These are phyloP conservation scores for Stenodera caucasica DNA, from an alignment of 2,888 invertebrate species.

Conservation along the genomic window DNA sequence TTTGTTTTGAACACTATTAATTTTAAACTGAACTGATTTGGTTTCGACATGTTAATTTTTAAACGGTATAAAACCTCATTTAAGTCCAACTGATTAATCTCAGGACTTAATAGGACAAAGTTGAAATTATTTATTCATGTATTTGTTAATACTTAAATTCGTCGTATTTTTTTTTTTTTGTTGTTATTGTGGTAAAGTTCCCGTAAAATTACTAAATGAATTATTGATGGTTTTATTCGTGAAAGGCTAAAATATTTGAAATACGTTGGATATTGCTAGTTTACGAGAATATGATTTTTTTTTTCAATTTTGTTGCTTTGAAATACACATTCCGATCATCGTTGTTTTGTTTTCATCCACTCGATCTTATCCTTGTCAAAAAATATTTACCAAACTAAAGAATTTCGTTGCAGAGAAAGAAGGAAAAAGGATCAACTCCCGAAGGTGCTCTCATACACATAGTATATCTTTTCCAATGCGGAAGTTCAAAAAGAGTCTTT, in stretches of 20 bases:
- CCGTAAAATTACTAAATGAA: slow-evolving; percentile 19
- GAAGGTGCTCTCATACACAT: neutral
- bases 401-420: neutral
- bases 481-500: neutral
- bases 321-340: neutral
- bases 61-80: too few species aligned
- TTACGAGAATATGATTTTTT: neutral
- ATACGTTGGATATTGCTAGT: neutral
- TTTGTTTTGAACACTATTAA: slow-evolving; percentile 27
- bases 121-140: slow-evolving; percentile 13
- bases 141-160: slow-evolving; percentile 6
- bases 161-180: neutral
- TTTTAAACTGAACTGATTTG: slow-evolving; percentile 27
- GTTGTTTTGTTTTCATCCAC: slow-evolving; percentile 1
- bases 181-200: slow-evolving; percentile 5
- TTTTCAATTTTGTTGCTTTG: neutral
- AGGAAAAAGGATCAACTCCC: neutral
- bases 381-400: slow-evolving; percentile 6
- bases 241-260: neutral
- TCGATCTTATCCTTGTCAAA: slow-evolving; percentile 9
- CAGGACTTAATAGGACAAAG: neutral
- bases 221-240: slow-evolving; percentile 25
- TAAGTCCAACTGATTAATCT: slow-evolving; percentile 9
- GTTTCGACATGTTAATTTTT: slow-evolving; percentile 22
- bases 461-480: neutral